Percentiles rank a stretch among this genome's conserved stretches.
Conservation (phyloP, 2,797 vertebrate species). For the Pseudomugil gertrudae region DNA sequence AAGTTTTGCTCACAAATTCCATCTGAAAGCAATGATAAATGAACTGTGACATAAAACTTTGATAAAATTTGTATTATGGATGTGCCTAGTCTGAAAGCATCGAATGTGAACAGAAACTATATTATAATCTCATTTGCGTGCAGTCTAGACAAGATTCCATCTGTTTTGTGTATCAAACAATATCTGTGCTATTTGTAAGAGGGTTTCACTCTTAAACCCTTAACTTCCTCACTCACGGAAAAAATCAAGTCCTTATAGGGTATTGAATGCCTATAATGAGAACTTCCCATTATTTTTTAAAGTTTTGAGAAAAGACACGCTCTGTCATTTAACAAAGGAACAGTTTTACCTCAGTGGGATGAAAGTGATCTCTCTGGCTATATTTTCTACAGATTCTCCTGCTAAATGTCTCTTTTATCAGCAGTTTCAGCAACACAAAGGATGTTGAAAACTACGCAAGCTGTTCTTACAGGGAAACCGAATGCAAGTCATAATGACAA, state of each 20-base stretch:
- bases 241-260: neutral
- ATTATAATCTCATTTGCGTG: constrained; percentile 8
- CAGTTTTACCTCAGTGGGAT: constrained; percentile 14
- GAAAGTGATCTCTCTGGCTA: constrained; percentile 10
- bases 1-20: constrained; percentile 30
- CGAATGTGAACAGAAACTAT: constrained; percentile 10
- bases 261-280: constrained; percentile 9
- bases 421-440: constrained; percentile 6
- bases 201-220: constrained; percentile 5
- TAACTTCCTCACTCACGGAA: neutral
- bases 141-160: constrained; percentile 3
- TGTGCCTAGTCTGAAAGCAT: constrained; percentile 3
- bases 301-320: constrained; percentile 19
- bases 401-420: constrained; percentile 16
- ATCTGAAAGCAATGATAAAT: constrained; percentile 37
- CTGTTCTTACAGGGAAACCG: constrained; percentile 11
- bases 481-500: constrained; percentile 17
- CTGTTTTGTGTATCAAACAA: constrained; percentile 7
- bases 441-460: constrained; percentile 14
- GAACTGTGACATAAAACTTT: constrained; percentile 21
- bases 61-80: constrained; percentile 19
- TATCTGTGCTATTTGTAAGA: neutral
- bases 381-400: constrained; percentile 9
- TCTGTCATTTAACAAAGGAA: constrained; percentile 4
- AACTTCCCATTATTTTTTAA: constrained; percentile 14